A percentile compares a stretch with the other conserved stretches of the same genome.
Conservation (phyloP, 1,140 invertebrate genomes). For the Lordiphosa collinella region DNA sequence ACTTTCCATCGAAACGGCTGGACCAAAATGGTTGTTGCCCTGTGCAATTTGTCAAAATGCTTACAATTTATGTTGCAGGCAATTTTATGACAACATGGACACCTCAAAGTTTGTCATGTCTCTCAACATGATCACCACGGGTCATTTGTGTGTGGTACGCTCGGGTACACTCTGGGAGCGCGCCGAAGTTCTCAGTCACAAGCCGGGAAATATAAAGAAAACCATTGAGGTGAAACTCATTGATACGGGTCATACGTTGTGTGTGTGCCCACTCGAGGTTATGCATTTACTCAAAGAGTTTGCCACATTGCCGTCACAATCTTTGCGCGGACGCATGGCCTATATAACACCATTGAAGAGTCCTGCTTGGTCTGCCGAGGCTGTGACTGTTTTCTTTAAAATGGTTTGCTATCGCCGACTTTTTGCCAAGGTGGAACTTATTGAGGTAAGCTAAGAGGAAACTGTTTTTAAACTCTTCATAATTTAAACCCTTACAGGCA, state of each 20-base stretch:
- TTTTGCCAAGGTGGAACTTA: conserved; percentile 28
- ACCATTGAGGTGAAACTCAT: conserved; percentile 46
- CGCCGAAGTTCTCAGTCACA: conserved; percentile 33
- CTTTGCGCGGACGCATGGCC: conserved; percentile 29
- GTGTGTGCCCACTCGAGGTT: conserved; percentile 25
- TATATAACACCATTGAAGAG: conserved; percentile 28
- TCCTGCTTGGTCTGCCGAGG: conserved; percentile 25
- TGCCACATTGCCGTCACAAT: conserved; percentile 44
- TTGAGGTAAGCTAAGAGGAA: conserved; percentile 18
- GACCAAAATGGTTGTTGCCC: too few relatives aligned
- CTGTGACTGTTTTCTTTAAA: conserved; percentile 27
- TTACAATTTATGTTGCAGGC: conserved; percentile 9
- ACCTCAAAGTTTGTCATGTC: too few relatives aligned
- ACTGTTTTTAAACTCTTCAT: not conserved
- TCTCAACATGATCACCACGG: too few relatives aligned
- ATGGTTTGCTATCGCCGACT: conserved; percentile 34
- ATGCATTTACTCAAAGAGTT: conserved; percentile 51
- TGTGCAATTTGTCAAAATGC: not conserved
- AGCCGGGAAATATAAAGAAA: conserved; percentile 1
- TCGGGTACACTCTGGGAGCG: conserved; percentile 42
- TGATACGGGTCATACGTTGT: conserved; percentile 49
- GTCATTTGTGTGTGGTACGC: conserved; percentile 48
- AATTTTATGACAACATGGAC: conserved; percentile 24
- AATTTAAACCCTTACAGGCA: conserved; percentile 22
- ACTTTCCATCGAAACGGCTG: too few relatives aligned